Evolutionary conservation across 2,888 invertebrate genomes (phyloP).

Genomic region (Salticus scenicus): DNA sequence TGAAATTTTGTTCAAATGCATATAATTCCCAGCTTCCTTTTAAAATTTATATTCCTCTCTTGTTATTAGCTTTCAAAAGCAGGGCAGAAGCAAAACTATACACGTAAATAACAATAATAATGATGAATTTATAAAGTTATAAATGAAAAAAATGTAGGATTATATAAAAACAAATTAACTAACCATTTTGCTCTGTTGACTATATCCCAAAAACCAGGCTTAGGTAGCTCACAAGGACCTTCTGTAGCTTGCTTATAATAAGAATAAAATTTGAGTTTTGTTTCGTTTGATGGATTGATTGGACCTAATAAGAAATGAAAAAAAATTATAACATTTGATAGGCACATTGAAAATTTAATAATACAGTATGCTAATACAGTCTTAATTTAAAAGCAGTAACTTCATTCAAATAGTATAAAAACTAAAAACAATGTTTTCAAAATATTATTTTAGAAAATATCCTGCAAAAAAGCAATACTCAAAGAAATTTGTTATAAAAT

Average conservation of each 20-base stretch:
- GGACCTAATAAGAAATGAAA: conserved; percentile 31
- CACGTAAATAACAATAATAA: too few relatives aligned
- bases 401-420: neutral
- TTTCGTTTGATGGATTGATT: conserved; percentile 79
- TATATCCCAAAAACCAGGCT: conserved; percentile 94
- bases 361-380: neutral
- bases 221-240: conserved; percentile 85
- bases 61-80: too few relatives aligned
- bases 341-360: neutral
- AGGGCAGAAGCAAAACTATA: too few relatives aligned
- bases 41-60: too few relatives aligned
- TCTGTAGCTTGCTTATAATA: conserved; percentile 96
- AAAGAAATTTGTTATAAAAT: too few relatives aligned
- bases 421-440: too few relatives aligned
- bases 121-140: too few relatives aligned
- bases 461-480: too few relatives aligned
- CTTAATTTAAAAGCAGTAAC: neutral
- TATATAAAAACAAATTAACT: conserved; percentile 49
- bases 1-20: too few relatives aligned
- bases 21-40: too few relatives aligned
- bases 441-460: too few relatives aligned
- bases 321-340: neutral
- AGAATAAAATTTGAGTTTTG: conserved; percentile 95
- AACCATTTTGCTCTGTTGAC: conserved; percentile 91
- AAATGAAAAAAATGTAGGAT: too few relatives aligned